Percentiles rank a stretch among this genome's conserved stretches.
Conservation (phyloP, 2,797 vertebrate species). For the Morus bassanus region DNA sequence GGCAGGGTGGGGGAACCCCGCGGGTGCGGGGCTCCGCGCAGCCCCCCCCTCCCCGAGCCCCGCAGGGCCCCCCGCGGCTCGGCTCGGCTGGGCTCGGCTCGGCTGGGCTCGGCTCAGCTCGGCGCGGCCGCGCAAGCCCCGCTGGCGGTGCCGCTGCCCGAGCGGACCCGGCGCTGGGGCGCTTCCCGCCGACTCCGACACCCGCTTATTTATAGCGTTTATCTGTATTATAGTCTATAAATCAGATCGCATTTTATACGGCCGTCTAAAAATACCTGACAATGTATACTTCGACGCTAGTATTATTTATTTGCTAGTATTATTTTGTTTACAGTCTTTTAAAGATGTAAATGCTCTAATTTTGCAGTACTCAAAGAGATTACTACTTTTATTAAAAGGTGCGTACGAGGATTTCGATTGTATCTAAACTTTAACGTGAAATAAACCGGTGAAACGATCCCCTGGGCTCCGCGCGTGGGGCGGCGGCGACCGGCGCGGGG, state of each 20-base stretch:
- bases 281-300: constrained; percentile 38
- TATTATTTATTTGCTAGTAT: constrained; percentile 62
- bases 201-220: background rate
- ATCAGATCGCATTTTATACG: constrained; percentile 51
- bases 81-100: too few species aligned
- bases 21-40: too few species aligned
- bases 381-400: constrained; percentile 74
- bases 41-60: background rate
- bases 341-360: constrained; percentile 73
- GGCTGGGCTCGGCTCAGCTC: background rate
- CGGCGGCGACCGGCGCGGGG: background rate
- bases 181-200: background rate
- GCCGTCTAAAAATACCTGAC: constrained; percentile 20
- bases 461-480: constrained; percentile 1
- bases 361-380: constrained; percentile 68
- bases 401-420: constrained; percentile 72
- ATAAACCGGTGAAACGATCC: constrained; percentile 70
- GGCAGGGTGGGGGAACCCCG: background rate
- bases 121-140: background rate
- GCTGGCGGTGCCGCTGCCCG: background rate
- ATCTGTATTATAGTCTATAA: constrained; percentile 11
- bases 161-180: background rate
- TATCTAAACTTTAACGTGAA: constrained; percentile 73
- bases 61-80: too few species aligned
- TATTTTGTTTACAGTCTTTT: constrained; percentile 67